Conservation (phyloP, 1,140 invertebrate genomes). For the Asbolus verrucosus region DNA sequence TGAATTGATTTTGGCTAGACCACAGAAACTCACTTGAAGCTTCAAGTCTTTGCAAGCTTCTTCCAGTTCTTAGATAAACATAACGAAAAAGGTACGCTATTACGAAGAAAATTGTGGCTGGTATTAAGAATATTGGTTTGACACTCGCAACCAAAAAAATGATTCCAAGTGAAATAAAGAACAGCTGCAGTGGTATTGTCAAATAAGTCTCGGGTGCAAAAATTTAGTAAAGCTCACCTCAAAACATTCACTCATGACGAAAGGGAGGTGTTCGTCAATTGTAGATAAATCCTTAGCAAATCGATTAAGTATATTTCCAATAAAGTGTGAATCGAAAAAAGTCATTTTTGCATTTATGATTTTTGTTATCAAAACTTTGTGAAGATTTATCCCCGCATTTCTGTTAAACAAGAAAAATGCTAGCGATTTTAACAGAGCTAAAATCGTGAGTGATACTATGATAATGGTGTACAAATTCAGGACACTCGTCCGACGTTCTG, state of each 20-base stretch:
- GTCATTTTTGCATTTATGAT: constrained; percentile 72
- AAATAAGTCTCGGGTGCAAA: too few relatives aligned
- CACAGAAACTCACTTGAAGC: constrained; percentile 57
- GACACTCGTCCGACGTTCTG: not conserved
- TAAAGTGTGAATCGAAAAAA: constrained; percentile 73
- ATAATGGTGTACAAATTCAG: constrained; percentile 46
- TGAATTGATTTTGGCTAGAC: constrained; percentile 65
- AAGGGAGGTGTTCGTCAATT: constrained; percentile 76
- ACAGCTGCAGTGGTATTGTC: too few relatives aligned
- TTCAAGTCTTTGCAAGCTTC: constrained; percentile 27
- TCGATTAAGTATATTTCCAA: constrained; percentile 71
- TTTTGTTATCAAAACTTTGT: constrained; percentile 74
- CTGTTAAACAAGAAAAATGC: constrained; percentile 70
- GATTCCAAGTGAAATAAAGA: constrained; percentile 43
- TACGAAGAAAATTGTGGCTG: constrained; percentile 47
- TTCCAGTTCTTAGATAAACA: constrained; percentile 33
- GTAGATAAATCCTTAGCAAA: constrained; percentile 75
- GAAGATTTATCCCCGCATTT: constrained; percentile 73
- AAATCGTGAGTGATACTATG: constrained; percentile 22
- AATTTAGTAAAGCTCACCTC: too few relatives aligned
- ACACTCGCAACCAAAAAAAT: constrained; percentile 53
- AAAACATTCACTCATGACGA: constrained; percentile 63
- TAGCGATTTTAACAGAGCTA: constrained; percentile 57
- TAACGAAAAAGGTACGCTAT: constrained; percentile 38
- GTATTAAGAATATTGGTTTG: constrained; percentile 48